Conservation (phyloP, 2,888 invertebrate species). For the Ditula angustiorana region DNA sequence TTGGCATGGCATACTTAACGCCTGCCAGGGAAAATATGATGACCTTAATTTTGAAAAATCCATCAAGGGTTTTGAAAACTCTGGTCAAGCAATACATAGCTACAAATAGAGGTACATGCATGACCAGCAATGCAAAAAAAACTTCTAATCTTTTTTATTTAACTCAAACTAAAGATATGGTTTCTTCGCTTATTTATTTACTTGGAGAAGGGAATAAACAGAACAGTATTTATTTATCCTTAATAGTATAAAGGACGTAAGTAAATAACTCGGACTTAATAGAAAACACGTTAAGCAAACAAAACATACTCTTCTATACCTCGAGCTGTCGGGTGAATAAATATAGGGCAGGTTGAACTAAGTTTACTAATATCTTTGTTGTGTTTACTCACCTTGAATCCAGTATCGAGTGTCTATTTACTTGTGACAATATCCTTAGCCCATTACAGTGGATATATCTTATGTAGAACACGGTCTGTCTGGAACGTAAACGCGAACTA, state of each 20-base stretch:
- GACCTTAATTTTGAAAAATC: too few relatives aligned
- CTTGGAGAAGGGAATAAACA: background rate
- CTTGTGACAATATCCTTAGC: background rate
- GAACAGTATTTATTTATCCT: background rate
- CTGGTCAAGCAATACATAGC: too few relatives aligned
- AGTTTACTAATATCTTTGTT: conserved; percentile 4
- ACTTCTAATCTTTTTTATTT: too few relatives aligned
- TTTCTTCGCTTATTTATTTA: background rate
- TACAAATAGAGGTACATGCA: too few relatives aligned
- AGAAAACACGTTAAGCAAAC: background rate
- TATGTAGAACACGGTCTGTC: too few relatives aligned
- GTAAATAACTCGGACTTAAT: conserved; percentile 3
- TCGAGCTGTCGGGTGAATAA: background rate
- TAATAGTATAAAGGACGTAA: background rate
- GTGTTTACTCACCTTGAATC: conserved; percentile 5
- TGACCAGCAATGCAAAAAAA: too few relatives aligned
- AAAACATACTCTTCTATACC: background rate
- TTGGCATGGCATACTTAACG: too few relatives aligned
- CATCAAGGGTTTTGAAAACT: too few relatives aligned
- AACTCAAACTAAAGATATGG: background rate
- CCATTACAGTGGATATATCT: background rate
- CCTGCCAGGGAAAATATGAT: too few relatives aligned
- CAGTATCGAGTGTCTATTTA: background rate
- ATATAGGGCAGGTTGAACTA: background rate
- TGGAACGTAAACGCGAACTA: too few relatives aligned